These are phyloP conservation scores for Autographa gamma DNA, from an alignment of 2,888 invertebrate genomes.

Conservation along the genomic window DNA sequence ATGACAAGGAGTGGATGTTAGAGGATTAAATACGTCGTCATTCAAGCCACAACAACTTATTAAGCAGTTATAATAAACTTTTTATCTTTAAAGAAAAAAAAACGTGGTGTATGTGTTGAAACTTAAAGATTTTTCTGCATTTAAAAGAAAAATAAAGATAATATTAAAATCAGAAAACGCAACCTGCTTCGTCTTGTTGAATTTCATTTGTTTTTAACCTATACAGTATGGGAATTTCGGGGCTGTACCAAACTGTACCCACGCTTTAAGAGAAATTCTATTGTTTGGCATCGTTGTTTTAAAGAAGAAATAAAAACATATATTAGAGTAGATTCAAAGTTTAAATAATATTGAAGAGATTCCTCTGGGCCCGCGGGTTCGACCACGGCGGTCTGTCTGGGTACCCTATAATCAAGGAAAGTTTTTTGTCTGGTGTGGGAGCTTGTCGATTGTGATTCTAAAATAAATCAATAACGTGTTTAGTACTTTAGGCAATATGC, in stretches of 20 bases:
- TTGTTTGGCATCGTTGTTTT: neutral
- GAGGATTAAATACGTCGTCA: conserved; percentile 11
- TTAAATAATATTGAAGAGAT: conserved; percentile 16
- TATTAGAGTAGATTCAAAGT: neutral
- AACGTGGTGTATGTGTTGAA: no score
- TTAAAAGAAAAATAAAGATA: neutral
- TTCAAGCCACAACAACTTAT: neutral
- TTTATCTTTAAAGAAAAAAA: neutral
- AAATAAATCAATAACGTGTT: conserved; percentile 44
- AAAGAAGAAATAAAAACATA: conserved; percentile 6
- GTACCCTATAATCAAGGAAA: conserved; percentile 44
- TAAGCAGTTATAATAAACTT: neutral
- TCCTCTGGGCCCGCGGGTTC: conserved; percentile 21
- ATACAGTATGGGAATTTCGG: neutral
- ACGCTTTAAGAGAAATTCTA: neutral
- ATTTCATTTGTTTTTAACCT: neutral
- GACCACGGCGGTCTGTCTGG: conserved; percentile 23
- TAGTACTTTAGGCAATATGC: conserved; percentile 2
- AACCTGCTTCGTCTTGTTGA: neutral
- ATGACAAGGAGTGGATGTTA: conserved; percentile 18
- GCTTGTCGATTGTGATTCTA: conserved; percentile 28
- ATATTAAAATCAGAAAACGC: neutral
- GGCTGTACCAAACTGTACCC: neutral
- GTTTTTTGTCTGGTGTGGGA: conserved; percentile 17
- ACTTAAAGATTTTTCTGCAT: neutral